Percentiles rank a stretch among this genome's conserved stretches.
Conservation (phyloP, 2,113 vertebrate genomes). For the Dunckerocampus dactyliophorus region DNA sequence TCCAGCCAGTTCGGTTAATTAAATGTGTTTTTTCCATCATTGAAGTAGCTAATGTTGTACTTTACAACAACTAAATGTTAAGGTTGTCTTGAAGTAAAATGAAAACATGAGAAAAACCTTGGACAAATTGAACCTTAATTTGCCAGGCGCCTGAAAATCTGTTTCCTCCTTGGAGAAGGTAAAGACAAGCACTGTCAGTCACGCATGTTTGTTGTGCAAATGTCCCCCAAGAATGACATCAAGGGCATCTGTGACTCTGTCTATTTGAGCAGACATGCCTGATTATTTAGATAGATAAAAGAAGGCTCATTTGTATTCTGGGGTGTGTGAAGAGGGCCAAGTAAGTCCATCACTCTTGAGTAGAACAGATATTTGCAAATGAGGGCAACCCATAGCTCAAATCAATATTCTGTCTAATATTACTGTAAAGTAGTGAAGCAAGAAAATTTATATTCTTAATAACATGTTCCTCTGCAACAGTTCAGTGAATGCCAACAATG, state of each 20-base stretch:
- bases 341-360: conserved; percentile 34
- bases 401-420: conserved; percentile 52
- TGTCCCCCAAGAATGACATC: conserved; percentile 37
- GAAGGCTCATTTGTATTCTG: conserved; percentile 59
- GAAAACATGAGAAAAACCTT: conserved; percentile 38
- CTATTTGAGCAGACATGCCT: conserved; percentile 30
- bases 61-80: conserved; percentile 49
- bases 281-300: conserved; percentile 58
- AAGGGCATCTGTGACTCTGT: conserved; percentile 49
- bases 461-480: conserved; percentile 23
- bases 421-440: conserved; percentile 48
- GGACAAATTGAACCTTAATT: conserved; percentile 25
- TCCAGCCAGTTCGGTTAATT: conserved; percentile 45
- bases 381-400: conserved; percentile 54
- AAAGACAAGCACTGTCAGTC: conserved; percentile 18
- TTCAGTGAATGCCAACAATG: conserved; percentile 6
- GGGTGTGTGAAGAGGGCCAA: conserved; percentile 23
- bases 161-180: conserved; percentile 17
- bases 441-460: conserved; percentile 34
- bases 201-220: conserved; percentile 42
- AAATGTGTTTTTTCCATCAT: conserved; percentile 59
- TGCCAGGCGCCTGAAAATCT: conserved; percentile 13
- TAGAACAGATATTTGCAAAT: conserved; percentile 49
- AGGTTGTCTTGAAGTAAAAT: conserved; percentile 37
- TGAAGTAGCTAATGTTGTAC: conserved; percentile 29